phyloP scores from a whole-genome alignment of 2,797 vertebrate species.

The Tokudaia muenninki region DNA sequence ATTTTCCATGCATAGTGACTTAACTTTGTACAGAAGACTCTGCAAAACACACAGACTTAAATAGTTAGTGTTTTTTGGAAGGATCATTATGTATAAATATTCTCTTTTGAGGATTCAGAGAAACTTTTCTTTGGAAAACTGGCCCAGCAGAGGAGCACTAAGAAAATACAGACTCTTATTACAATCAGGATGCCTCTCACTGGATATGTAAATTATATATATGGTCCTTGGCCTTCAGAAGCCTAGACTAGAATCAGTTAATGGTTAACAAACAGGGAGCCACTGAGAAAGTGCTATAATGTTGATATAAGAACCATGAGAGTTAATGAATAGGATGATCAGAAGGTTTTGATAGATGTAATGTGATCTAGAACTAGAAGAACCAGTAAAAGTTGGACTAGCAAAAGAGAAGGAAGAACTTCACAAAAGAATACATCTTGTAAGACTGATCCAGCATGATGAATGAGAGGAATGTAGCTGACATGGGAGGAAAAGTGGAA shows the following conservation, averaged over 20 bases:
- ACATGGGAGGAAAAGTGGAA: background rate
- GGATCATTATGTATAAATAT: conserved; percentile 16
- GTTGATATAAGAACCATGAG: background rate
- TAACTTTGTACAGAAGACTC: background rate
- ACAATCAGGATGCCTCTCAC: background rate
- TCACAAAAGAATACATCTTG: background rate
- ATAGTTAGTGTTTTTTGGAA: conserved; percentile 44
- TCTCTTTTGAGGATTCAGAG: conserved; percentile 25
- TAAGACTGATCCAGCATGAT: background rate
- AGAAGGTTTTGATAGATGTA: background rate
- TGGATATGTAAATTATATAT: background rate
- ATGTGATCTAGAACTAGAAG: background rate
- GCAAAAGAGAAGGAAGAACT: background rate
- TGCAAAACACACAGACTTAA: conserved; percentile 9
- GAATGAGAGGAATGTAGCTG: background rate
- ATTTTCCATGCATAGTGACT: background rate
- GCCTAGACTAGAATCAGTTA: background rate
- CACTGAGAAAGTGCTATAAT: conserved; percentile 9
- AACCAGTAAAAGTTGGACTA: background rate
- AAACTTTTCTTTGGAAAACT: conserved; percentile 49
- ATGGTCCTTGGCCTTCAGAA: background rate
- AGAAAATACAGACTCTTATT: conserved; percentile 27
- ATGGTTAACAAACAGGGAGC: background rate
- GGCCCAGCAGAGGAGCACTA: background rate
- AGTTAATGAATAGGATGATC: background rate